These are phyloP conservation scores for Megastigmus dorsalis DNA, from an alignment of 2,888 invertebrate species.

Conservation along the genomic window DNA sequence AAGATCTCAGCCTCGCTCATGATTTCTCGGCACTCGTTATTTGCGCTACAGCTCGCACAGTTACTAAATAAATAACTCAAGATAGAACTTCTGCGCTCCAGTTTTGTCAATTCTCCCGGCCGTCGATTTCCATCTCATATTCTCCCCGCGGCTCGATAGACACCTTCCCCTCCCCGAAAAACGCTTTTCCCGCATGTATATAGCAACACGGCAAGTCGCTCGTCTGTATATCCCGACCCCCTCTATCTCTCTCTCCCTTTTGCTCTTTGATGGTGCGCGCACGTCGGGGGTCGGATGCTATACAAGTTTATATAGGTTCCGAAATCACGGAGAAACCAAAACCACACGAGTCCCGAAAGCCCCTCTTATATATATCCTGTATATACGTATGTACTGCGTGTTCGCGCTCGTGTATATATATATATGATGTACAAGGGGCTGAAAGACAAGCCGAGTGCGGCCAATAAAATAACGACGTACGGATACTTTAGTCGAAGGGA, in stretches of 20 bases:
- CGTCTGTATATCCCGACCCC: too few species aligned
- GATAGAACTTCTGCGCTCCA: too few species aligned
- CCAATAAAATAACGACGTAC: slow-evolving; percentile 51
- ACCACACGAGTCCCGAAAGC: slow-evolving; percentile 39
- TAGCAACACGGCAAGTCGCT: slow-evolving; percentile 11
- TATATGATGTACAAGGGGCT: not conserved
- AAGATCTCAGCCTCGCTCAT: too few species aligned
- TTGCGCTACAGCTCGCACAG: too few species aligned
- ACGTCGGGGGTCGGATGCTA: too few species aligned
- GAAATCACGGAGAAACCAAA: slow-evolving; percentile 62
- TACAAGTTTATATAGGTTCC: slow-evolving; percentile 59
- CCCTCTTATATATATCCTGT: slow-evolving; percentile 41
- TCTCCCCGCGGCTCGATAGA: too few species aligned
- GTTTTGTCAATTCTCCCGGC: too few species aligned
- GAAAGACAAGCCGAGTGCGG: too few species aligned
- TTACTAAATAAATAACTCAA: too few species aligned
- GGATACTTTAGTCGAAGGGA: slow-evolving; percentile 5
- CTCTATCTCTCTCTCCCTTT: too few species aligned
- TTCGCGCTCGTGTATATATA: slow-evolving; percentile 19
- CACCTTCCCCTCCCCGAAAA: slow-evolving; percentile 1
- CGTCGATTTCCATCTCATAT: not conserved
- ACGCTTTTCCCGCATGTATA: slow-evolving; percentile 19
- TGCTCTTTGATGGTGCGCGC: slow-evolving; percentile 45
- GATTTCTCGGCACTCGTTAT: too few species aligned
- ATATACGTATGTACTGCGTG: not conserved